Percentiles rank a stretch among this genome's conserved stretches.
Conservation (phyloP, 2,888 invertebrate genomes). For the Dendrolimus houi region DNA sequence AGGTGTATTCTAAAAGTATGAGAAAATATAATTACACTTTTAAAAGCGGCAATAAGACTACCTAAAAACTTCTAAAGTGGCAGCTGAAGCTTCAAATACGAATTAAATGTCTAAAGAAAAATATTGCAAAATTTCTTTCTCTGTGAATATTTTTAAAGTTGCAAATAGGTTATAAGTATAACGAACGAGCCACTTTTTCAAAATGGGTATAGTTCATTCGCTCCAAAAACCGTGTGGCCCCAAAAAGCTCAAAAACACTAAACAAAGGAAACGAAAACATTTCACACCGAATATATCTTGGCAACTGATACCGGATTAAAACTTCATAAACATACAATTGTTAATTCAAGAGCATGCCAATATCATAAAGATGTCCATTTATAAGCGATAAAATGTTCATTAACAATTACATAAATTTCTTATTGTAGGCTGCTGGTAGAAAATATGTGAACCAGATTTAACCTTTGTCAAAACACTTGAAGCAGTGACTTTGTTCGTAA, state of each 20-base stretch:
- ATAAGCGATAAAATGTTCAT: background rate
- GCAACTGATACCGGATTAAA: background rate
- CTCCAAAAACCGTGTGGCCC: background rate
- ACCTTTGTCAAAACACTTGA: background rate
- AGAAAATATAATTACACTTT: no score
- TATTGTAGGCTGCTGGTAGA: conserved; percentile 2
- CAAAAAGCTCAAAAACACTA: background rate
- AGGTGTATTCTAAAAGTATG: no score
- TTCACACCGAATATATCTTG: background rate
- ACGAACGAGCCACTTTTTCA: no score
- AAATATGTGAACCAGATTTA: conserved; percentile 2
- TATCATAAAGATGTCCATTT: background rate
- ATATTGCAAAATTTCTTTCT: no score
- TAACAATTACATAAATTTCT: background rate
- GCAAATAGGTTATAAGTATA: no score
- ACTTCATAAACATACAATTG: background rate
- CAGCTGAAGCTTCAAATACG: no score
- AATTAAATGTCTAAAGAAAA: no score
- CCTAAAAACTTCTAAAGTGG: no score
- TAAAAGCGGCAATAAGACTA: no score
- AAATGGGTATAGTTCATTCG: no score
- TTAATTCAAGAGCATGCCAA: background rate
- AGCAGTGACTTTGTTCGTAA: background rate
- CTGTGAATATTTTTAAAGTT: no score
- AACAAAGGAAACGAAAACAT: background rate